Base-by-base conservation (phyloP, 2,113 vertebrate species). In the Cariama cristata region DNA sequence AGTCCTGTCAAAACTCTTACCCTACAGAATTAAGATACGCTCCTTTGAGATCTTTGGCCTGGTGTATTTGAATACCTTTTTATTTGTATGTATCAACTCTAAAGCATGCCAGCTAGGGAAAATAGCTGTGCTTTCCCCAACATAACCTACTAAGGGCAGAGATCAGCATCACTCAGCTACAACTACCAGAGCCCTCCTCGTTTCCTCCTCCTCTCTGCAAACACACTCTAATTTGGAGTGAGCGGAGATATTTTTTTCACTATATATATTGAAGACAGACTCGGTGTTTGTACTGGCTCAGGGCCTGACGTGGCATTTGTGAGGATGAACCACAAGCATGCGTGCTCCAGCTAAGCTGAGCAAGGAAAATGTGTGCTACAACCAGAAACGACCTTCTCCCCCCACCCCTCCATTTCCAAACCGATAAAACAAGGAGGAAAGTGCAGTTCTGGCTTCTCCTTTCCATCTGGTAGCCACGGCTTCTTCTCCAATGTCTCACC, bases 241-340 rank as follows among this genome's bases (percentile, higher is more conserved):
- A 90, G 64, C 67, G 53, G 45, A 88, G 33, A 17, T 32, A 58
- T 91, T 93, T 91, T 80, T 79, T 81, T 8, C 52, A 19, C 56
- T 92, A 27, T n/a, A 73, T 50, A 40, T 72, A 62, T 30, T 56
- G 79, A 95, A 93, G 90, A 69, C 49, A 92, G 74, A 62, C 38
- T 88, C 59, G 33, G 22, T 95, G 79, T 94, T 97, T 94, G 45
- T n/a, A 13, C 62, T 95, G 95, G 92, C 93, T 42, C 63, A 13
- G 82, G 28, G 88, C 85, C 93, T 88, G 59, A 73, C 33, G 19
- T 24, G 92, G 79, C 63, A 63, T 94, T 90, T 84, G 59, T 77
- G 79, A 94, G 52, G 85, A 96, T 47, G 92, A 90, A 90, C 93
- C 93, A 80, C 75, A 92, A 90, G 63, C 88, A 93, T 73, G 85